phyloP scores from a whole-genome alignment of 1,140 invertebrate species.

The Penaeus chinensis region DNA sequence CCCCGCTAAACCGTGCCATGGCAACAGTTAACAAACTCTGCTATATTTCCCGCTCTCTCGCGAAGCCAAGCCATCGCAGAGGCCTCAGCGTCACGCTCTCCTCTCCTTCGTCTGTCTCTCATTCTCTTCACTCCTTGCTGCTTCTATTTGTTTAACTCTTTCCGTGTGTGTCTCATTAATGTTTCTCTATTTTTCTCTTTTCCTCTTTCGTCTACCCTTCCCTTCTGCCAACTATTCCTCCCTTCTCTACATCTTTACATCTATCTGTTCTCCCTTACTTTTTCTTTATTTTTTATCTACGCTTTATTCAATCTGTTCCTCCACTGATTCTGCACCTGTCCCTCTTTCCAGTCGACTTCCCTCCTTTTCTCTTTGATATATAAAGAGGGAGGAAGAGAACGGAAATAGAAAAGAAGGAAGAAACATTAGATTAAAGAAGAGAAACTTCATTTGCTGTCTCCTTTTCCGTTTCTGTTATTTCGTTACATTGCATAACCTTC shows the following conservation, averaged over 20 bases:
- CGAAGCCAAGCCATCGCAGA: not conserved
- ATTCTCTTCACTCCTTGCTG: not conserved
- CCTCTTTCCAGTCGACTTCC: not conserved
- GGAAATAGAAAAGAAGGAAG: not conserved
- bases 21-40: constrained; percentile 29
- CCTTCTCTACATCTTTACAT: too few species aligned
- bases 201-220: not conserved
- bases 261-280: too few species aligned
- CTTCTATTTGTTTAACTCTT: too few species aligned
- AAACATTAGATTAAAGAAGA: not conserved
- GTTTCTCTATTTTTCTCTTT: not conserved
- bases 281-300: too few species aligned
- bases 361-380: not conserved
- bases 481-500: too few species aligned
- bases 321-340: too few species aligned
- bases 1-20: constrained; percentile 17
- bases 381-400: not conserved
- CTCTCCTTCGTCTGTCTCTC: not conserved
- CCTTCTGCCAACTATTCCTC: not conserved
- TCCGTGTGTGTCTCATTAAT: not conserved
- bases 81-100: not conserved
- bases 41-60: not conserved
- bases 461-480: too few species aligned
- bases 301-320: too few species aligned
- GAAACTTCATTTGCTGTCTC: not conserved